phyloP scores from a whole-genome alignment of 2,888 invertebrate genomes.

The Linnaemya tessellans region DNA sequence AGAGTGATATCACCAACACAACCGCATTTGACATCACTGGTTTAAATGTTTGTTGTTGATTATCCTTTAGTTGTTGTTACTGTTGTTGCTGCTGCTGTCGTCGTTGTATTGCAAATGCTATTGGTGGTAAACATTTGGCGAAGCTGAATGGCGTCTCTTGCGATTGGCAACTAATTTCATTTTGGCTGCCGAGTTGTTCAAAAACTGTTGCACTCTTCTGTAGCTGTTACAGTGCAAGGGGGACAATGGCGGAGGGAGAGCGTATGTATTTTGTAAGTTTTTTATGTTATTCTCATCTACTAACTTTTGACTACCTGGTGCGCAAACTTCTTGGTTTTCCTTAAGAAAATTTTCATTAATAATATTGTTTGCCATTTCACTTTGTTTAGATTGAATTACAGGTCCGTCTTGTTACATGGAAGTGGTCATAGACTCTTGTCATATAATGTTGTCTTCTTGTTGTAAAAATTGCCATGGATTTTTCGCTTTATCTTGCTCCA shows the following conservation, averaged over 20 bases:
- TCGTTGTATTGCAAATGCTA: constrained; percentile 78
- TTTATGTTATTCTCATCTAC: constrained; percentile 55
- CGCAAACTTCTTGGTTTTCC: background rate
- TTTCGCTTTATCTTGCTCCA: constrained; percentile 41
- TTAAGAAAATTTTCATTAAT: constrained; percentile 9
- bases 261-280: constrained; percentile 44
- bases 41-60: no score
- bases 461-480: constrained; percentile 62
- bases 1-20: no score
- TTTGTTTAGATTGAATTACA: constrained; percentile 12
- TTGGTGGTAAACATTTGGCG: constrained; percentile 76
- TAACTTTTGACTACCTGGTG: constrained; percentile 9
- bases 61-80: constrained; percentile 69
- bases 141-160: constrained; percentile 86
- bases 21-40: no score
- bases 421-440: constrained; percentile 70
- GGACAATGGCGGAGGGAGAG: constrained; percentile 1
- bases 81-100: constrained; percentile 53
- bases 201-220: constrained; percentile 74
- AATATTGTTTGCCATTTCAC: constrained; percentile 18
- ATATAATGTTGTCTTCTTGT: constrained; percentile 73
- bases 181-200: constrained; percentile 70
- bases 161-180: constrained; percentile 82
- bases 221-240: constrained; percentile 35
- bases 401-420: constrained; percentile 6